Percentiles rank a stretch among this genome's conserved stretches.
These are phyloP conservation scores for Cyanoderma ruficeps DNA, from an alignment of 2,113 vertebrate genomes.

Conservation along the genomic window DNA sequence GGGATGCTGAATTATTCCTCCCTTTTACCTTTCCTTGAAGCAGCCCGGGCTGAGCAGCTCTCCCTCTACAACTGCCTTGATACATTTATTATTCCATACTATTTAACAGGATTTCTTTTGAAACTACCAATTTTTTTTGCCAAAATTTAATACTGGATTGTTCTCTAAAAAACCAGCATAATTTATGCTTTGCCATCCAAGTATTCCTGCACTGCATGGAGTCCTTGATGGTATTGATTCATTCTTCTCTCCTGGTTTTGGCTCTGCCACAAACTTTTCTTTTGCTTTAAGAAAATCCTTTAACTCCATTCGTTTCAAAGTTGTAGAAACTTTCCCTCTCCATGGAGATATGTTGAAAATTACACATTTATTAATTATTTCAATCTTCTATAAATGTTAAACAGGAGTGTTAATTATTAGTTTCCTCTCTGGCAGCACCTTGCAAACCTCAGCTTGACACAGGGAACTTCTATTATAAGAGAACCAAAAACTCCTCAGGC, in stretches of 20 bases:
- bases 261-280: not conserved
- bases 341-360: not conserved
- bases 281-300: not conserved
- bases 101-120: not conserved
- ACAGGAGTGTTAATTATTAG: not conserved
- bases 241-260: not conserved
- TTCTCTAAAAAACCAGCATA: not conserved
- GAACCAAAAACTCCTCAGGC: not conserved
- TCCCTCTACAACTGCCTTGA: not conserved
- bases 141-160: not conserved
- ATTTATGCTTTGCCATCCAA: slow-evolving; percentile 32
- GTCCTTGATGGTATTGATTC: accelerated
- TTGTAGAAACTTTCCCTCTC: not conserved
- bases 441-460: not conserved
- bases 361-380: not conserved
- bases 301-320: not conserved
- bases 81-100: not conserved
- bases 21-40: not conserved
- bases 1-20: not conserved
- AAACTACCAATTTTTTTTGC: not conserved
- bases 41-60: not conserved
- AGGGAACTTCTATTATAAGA: not conserved
- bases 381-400: not conserved
- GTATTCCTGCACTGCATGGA: not conserved
- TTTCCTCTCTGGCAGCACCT: not conserved